These are phyloP conservation scores for Zelleria hepariella DNA, from an alignment of 2,888 invertebrate species.

Conservation along the genomic window DNA sequence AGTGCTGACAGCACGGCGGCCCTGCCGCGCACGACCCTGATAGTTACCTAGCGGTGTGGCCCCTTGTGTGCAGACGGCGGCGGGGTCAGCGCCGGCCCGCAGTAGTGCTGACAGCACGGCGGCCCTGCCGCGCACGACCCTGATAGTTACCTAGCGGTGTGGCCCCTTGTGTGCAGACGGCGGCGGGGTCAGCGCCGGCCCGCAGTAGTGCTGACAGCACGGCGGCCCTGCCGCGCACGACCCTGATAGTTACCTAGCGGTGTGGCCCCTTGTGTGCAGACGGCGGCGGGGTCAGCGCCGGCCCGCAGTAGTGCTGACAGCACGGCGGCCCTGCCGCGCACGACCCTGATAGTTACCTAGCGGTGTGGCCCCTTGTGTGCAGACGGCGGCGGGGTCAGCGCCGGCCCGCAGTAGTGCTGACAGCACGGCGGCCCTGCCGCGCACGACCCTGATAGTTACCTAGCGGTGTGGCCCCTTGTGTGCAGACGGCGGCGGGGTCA, in stretches of 20 bases:
- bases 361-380: constrained; percentile 93
- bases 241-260: constrained; percentile 96
- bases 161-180: constrained; percentile 95
- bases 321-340: constrained; percentile 93
- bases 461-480: constrained; percentile 95
- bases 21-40: constrained; percentile 97
- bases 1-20: constrained; percentile 85
- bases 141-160: constrained; percentile 89
- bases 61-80: constrained; percentile 87
- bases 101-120: constrained; percentile 95
- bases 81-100: constrained; percentile 97
- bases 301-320: constrained; percentile 86
- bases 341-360: too few species aligned
- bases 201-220: constrained; percentile 86
- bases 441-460: too few species aligned
- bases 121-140: constrained; percentile 87
- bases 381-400: constrained; percentile 90
- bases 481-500: constrained; percentile 89
- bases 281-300: constrained; percentile 92
- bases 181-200: constrained; percentile 87
- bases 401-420: constrained; percentile 86
- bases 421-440: constrained; percentile 90
- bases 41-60: constrained; percentile 98
- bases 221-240: constrained; percentile 91
- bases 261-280: constrained; percentile 91